Evolutionary conservation across 2,113 vertebrate genomes (phyloP).

Genomic region (Ardeotis arabs): DNA sequence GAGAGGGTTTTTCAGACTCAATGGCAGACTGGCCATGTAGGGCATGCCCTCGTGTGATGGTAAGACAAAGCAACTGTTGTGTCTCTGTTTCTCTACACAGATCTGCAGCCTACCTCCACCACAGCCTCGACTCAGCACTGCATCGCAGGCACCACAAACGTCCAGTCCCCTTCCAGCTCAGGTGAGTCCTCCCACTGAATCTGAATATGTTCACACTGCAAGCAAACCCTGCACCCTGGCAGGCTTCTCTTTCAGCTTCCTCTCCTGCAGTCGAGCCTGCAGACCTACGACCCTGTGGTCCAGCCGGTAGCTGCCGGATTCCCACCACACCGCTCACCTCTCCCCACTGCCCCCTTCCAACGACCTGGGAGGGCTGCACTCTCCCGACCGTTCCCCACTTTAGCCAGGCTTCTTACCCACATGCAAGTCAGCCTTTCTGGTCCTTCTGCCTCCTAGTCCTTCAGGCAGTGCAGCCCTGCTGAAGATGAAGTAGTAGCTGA

Average conservation of each 20-base stretch:
- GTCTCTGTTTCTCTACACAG: slow-evolving; percentile 12
- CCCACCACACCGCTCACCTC: background rate
- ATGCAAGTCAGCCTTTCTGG: background rate
- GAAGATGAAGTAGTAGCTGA: fast-evolving
- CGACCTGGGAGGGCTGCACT: fast-evolving
- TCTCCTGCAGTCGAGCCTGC: background rate
- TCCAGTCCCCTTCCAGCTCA: slow-evolving; percentile 71
- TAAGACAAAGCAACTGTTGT: background rate
- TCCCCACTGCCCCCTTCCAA: background rate
- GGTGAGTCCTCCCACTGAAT: background rate
- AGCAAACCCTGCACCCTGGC: background rate
- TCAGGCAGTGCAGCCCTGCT: background rate
- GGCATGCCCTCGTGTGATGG: background rate
- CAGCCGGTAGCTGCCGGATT: background rate
- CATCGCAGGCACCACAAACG: slow-evolving; percentile 59
- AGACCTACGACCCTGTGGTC: background rate
- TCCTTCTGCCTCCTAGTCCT: background rate
- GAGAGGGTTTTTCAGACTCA: background rate
- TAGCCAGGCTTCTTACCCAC: background rate
- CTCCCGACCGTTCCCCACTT: background rate
- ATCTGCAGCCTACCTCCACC: slow-evolving; percentile 63
- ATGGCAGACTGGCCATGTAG: background rate
- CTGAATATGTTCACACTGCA: fast-evolving
- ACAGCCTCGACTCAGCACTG: slow-evolving; percentile 61
- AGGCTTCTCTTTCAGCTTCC: background rate